These are phyloP conservation scores for Andrena haemorrhoa DNA, from an alignment of 2,888 invertebrate genomes.

Conservation along the genomic window DNA sequence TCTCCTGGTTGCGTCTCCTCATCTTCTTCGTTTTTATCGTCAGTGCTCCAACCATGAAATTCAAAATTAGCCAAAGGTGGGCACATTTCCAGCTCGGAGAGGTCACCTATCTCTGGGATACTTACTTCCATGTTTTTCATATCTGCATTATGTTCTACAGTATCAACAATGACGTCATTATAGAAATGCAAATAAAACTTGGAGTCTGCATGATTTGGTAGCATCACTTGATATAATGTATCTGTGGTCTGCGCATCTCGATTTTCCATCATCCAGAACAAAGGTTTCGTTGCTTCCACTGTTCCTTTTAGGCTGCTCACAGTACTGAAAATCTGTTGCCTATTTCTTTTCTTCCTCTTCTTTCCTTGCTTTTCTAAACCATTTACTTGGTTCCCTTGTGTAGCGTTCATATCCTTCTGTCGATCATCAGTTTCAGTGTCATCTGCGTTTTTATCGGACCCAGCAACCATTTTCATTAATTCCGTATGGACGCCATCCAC, in stretches of 20 bases:
- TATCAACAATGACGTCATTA: constrained; percentile 75
- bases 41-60: constrained; percentile 87
- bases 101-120: constrained; percentile 77
- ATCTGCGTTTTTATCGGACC: constrained; percentile 85
- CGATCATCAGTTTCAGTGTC: constrained; percentile 52
- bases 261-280: constrained; percentile 66
- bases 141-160: constrained; percentile 23
- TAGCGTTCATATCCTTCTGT: constrained; percentile 23
- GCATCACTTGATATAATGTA: constrained; percentile 71
- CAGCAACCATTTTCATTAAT: constrained; percentile 91
- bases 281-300: constrained; percentile 65
- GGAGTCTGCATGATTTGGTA: constrained; percentile 72
- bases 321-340: constrained; percentile 63
- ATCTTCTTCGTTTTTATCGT: constrained; percentile 83
- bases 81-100: constrained; percentile 85
- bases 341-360: constrained; percentile 63
- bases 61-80: constrained; percentile 88
- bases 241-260: constrained; percentile 75
- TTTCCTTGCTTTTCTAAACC: constrained; percentile 6
- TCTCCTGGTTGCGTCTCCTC: constrained; percentile 12
- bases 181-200: constrained; percentile 69
- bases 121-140: constrained; percentile 16
- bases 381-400: not conserved
- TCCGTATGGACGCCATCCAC: constrained; percentile 95
- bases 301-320: constrained; percentile 69